Percentiles rank a stretch among this genome's conserved stretches.
phyloP scores from a whole-genome alignment of 2,113 vertebrate genomes.

The Phoenicopterus ruber region DNA sequence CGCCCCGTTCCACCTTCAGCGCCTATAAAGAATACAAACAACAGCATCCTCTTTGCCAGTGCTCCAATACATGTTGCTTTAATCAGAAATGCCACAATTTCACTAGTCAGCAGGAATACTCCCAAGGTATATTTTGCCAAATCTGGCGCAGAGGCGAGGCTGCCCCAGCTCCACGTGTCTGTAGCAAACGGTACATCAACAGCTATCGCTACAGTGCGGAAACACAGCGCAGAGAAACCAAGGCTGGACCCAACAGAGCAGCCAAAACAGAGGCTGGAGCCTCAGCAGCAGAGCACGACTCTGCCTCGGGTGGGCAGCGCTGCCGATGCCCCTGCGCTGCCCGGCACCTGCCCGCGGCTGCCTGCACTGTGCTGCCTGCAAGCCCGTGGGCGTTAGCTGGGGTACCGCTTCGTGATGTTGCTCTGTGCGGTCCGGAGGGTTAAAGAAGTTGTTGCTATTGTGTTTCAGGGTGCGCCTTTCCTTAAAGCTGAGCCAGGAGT shows the following conservation, averaged over 20 bases:
- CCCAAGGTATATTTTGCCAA: neutral
- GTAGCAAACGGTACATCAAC: neutral
- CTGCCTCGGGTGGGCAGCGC: neutral
- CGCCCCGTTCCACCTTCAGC: neutral
- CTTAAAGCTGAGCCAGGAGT: neutral
- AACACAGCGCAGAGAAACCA: neutral
- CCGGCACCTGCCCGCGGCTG: neutral
- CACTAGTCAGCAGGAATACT: neutral
- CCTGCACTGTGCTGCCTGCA: neutral
- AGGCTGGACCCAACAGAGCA: neutral
- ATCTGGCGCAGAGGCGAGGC: neutral
- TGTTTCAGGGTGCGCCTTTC: neutral
- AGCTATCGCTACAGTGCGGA: neutral
- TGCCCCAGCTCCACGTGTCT: neutral
- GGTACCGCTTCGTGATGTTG: neutral
- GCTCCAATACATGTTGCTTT: neutral
- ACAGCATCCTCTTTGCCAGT: neutral
- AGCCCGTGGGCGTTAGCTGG: accelerated
- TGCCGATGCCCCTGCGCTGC: neutral
- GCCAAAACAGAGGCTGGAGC: neutral
- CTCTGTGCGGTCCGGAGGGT: neutral
- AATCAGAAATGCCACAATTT: neutral
- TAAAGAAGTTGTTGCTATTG: neutral
- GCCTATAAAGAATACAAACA: neutral
- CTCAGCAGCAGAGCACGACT: neutral